These are phyloP conservation scores for Papilio glaucus DNA, from an alignment of 1,140 invertebrate genomes.

Conservation along the genomic window DNA sequence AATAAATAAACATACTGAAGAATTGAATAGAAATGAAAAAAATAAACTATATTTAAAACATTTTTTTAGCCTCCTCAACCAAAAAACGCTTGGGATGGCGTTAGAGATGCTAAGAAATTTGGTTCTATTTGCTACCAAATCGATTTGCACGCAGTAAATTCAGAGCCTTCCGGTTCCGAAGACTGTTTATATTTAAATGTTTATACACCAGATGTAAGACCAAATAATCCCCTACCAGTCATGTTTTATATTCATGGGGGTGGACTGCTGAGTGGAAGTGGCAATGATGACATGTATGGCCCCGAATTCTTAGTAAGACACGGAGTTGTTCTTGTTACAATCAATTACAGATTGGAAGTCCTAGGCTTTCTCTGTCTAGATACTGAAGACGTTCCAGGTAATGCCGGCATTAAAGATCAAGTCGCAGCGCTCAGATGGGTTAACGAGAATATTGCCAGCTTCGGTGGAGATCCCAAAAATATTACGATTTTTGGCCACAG, in stretches of 20 bases:
- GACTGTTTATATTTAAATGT: constrained; percentile 86
- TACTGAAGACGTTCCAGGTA: constrained; percentile 56
- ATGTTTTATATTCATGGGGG: constrained; percentile 44
- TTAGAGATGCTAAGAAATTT: constrained; percentile 47
- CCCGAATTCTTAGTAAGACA: constrained; percentile 42
- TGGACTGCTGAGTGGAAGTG: constrained; percentile 27
- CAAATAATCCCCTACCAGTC: constrained; percentile 44
- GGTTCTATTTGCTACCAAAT: constrained; percentile 48
- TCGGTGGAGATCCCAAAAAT: constrained; percentile 88
- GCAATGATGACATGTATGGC: constrained; percentile 39
- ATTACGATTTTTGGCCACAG: constrained; percentile 90
- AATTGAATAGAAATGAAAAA: no score
- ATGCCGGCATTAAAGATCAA: constrained; percentile 61
- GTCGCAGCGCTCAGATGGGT: constrained; percentile 55
- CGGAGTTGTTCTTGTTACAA: constrained; percentile 38
- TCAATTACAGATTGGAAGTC: constrained; percentile 37
- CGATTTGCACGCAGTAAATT: constrained; percentile 33
- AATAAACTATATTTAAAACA: background rate
- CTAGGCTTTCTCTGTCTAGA: constrained; percentile 40
- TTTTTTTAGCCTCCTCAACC: constrained; percentile 54
- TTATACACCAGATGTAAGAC: constrained; percentile 75
- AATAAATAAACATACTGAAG: constrained; percentile 10
- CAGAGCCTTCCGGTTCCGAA: constrained; percentile 58
- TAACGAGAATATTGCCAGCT: constrained; percentile 68
- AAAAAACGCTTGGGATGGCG: constrained; percentile 49